A percentile compares a stretch with the other conserved stretches of the same genome.
Evolutionary conservation across 2,888 invertebrate genomes (phyloP).

Genomic region (Luperina nickerlii): DNA sequence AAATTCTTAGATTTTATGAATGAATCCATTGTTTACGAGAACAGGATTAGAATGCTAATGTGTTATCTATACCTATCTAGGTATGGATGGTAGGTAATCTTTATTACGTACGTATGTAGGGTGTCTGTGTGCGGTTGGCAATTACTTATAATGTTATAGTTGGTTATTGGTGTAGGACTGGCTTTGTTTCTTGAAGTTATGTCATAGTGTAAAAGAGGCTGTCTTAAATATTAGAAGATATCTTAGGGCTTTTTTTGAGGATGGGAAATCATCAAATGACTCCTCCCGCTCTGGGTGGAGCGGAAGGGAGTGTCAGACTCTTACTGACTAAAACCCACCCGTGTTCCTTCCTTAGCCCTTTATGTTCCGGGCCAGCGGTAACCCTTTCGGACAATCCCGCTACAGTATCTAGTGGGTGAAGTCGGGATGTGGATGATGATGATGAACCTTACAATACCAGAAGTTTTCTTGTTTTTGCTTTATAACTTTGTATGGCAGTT

Average conservation of each 20-base stretch:
- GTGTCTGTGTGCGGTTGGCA: background rate
- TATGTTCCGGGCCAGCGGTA: no score
- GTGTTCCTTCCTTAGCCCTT: no score
- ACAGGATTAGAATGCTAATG: slow-evolving; percentile 67
- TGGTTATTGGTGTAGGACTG: background rate
- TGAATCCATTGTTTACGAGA: slow-evolving; percentile 76
- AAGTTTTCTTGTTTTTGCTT: no score
- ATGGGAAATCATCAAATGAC: no score
- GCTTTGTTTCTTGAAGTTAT: slow-evolving; percentile 3
- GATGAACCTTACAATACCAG: no score
- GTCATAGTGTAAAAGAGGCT: background rate
- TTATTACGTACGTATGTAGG: slow-evolving; percentile 37
- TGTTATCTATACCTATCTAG: slow-evolving; percentile 40
- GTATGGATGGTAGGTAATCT: slow-evolving; percentile 43
- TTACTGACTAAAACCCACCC: no score
- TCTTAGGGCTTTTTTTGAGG: background rate
- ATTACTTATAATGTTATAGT: slow-evolving; percentile 20
- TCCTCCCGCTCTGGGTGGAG: no score
- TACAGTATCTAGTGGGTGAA: no score
- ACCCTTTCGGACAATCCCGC: no score
- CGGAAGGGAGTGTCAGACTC: no score
- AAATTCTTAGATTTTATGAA: slow-evolving; percentile 78
- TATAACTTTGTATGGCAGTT: no score
- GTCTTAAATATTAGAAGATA: background rate
- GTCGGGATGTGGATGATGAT: no score